Evolutionary conservation across 2,797 vertebrate species (phyloP).

Genomic region (Amniataba percoides): DNA sequence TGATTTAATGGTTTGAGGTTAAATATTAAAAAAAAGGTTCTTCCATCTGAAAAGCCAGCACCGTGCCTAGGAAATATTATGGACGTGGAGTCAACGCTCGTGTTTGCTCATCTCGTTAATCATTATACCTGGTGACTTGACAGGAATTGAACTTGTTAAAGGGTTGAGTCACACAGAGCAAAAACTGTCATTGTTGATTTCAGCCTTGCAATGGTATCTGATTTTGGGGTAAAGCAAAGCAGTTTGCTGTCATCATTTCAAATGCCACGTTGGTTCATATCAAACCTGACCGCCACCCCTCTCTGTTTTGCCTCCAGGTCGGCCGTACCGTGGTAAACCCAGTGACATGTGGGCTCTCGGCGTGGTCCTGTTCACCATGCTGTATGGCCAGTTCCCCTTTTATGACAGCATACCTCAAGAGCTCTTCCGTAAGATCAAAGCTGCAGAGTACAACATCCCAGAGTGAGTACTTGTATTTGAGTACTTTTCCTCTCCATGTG

Average conservation of each 20-base stretch:
- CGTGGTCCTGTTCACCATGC: conserved; percentile 98
- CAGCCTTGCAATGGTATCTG: neutral
- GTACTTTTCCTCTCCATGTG: neutral
- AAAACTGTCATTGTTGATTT: conserved; percentile 20
- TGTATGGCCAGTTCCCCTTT: conserved; percentile 99
- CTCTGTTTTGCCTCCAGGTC: conserved; percentile 83
- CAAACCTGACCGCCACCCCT: neutral
- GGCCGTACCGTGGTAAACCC: conserved; percentile 96
- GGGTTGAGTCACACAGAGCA: conserved; percentile 16
- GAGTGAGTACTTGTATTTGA: conserved; percentile 88
- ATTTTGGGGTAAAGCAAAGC: neutral
- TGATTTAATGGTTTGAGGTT: conserved; percentile 36
- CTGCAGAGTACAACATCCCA: conserved; percentile 97
- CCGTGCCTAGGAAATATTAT: conserved; percentile 17
- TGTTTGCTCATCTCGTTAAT: conserved; percentile 54
- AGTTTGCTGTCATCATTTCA: neutral
- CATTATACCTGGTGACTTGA: conserved; percentile 40
- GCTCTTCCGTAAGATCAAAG: conserved; percentile 99
- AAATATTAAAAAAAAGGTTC: conserved; percentile 2
- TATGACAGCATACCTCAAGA: conserved; percentile 99
- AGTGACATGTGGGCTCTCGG: conserved; percentile 99
- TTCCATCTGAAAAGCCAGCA: conserved; percentile 3
- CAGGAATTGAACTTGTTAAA: conserved; percentile 23
- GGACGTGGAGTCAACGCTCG: conserved; percentile 14
- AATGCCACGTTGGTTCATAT: neutral